Percentiles rank a stretch among this genome's conserved stretches.
Evolutionary conservation across 2,113 vertebrate species (phyloP).

Genomic region (Saguinus imperator): DNA sequence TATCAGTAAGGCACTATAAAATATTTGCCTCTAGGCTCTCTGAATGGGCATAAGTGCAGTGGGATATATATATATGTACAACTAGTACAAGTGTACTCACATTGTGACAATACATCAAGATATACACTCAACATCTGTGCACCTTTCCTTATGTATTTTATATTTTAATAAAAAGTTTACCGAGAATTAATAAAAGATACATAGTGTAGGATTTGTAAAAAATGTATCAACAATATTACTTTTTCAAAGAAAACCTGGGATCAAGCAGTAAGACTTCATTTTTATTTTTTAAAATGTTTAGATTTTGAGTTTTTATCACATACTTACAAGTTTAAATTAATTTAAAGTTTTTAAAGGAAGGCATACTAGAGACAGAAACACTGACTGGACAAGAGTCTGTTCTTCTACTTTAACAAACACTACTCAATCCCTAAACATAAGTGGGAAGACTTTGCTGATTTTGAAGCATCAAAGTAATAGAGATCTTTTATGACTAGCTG

Average conservation of each 20-base stretch:
- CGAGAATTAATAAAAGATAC: neutral
- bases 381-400: neutral
- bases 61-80: neutral
- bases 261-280: neutral
- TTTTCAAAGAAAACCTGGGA: neutral
- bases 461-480: constrained; percentile 11
- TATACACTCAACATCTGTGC: neutral
- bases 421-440: neutral
- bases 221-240: neutral
- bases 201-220: neutral
- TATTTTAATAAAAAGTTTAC: neutral
- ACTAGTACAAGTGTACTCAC: neutral
- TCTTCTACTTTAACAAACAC: neutral
- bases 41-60: neutral
- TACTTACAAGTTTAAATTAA: neutral
- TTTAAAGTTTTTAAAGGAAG: neutral
- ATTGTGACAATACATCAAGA: neutral
- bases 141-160: neutral
- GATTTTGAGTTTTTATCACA: neutral
- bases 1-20: neutral
- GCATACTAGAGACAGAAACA: neutral
- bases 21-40: neutral
- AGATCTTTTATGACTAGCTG: neutral
- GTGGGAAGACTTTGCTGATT: neutral
- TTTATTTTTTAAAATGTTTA: neutral